Percentiles rank a stretch among this genome's conserved stretches.
Evolutionary conservation across 2,113 vertebrate species (phyloP).

Genomic region (Tupaia tana): DNA sequence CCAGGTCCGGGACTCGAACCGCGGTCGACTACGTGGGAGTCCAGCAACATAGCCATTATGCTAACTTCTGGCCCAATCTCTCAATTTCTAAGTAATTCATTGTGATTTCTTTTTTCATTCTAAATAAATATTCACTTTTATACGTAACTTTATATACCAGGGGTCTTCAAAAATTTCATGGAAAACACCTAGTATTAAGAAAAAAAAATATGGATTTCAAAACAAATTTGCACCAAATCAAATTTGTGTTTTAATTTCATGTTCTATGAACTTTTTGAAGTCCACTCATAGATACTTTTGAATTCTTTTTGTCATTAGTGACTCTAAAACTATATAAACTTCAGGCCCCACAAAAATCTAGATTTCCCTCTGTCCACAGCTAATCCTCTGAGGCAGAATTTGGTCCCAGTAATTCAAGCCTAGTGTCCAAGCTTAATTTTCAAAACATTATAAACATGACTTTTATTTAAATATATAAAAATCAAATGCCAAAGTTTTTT

Average conservation of each 20-base stretch:
- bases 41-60: no score
- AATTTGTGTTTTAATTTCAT: no score
- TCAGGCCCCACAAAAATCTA: not conserved
- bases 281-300: not conserved
- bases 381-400: not conserved
- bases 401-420: not conserved
- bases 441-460: not conserved
- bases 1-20: no score
- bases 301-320: not conserved
- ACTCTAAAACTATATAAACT: not conserved
- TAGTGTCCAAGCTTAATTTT: not conserved
- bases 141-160: not conserved
- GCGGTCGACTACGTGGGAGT: no score
- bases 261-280: no score
- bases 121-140: conserved; percentile 4
- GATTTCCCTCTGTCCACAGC: not conserved
- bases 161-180: no score
- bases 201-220: no score
- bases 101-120: not conserved
- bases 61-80: no score
- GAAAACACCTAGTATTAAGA: no score
- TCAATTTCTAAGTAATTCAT: not conserved
- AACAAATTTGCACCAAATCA: no score
- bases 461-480: not conserved
- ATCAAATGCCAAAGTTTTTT: not conserved